Evolutionary conservation across 2,888 invertebrate species (phyloP), one percentile per base, ranked within the genome.

Genomic region (Agrochola lychnidis): DNA sequence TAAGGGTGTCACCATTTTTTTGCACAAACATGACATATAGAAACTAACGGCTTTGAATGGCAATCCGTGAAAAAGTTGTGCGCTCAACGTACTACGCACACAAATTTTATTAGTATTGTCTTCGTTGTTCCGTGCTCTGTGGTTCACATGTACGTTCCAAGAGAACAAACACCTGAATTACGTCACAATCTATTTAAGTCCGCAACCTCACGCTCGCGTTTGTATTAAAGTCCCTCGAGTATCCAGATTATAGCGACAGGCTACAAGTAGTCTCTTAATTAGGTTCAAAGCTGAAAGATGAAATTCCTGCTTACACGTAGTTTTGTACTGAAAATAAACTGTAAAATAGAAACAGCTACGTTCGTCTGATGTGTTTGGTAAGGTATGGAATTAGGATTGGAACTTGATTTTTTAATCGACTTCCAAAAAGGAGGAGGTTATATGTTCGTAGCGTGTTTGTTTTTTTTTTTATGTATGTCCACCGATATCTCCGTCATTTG

Each of bases 251-350:
- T 61, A 56, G 66, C 53, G 40, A 22, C 30, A 61, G 25, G 79
- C 56, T 59, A 73, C 81, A 73, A 59, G 78, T 74, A 61, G 81
- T 81, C 42, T 64, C 25, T 59, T n/a, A 73, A 73, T 73, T 51
- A 72, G 25, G 6, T 57, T 51, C 16, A 53, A 79, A 72, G 19
- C 51, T 66, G 14, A 48, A 40, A 64, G 25, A 59, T 66, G 22
- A 78, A 59, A 73, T 42, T 19, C 14, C 53, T 79, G 16, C 2
- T 63, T 4, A 53, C 71, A n/a, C 59, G 19, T 79, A 25, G 51
- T 53, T 78, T 59, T 72, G 22, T 59, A 36, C n/a, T 79, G 12
- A 25, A 45, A 79, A 64, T 64, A 22, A 4, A 70, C 22, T 16
- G 25, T 42, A 30, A 64, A 63, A 14, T 56, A 56, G 22, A 42